These are phyloP conservation scores for Diarsia rubi DNA, from an alignment of 2,888 invertebrate genomes.

Conservation along the genomic window DNA sequence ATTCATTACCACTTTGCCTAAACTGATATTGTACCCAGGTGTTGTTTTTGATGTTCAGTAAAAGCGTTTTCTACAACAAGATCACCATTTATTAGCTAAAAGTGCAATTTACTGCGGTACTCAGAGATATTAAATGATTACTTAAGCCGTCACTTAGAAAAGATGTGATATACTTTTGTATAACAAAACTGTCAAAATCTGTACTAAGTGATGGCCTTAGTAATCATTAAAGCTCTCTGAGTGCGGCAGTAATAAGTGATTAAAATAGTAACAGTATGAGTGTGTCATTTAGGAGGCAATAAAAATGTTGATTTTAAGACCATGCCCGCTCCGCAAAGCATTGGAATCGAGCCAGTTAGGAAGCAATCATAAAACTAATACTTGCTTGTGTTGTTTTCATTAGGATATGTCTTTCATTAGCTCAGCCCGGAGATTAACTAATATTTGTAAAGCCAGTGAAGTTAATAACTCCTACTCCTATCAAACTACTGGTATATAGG, in stretches of 20 bases:
- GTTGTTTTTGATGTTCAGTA: background rate
- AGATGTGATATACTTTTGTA: too few relatives aligned
- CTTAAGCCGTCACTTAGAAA: too few relatives aligned
- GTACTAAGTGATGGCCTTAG: too few relatives aligned
- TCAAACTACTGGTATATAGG: too few relatives aligned
- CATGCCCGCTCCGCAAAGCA: constrained; percentile 37
- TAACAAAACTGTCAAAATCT: too few relatives aligned
- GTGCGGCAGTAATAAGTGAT: too few relatives aligned
- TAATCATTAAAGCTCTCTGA: too few relatives aligned
- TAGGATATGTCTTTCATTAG: constrained; percentile 31
- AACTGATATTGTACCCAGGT: background rate
- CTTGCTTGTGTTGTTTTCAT: constrained; percentile 59
- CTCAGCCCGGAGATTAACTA: constrained; percentile 4
- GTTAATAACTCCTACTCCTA: background rate
- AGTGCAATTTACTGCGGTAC: background rate
- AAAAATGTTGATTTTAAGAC: constrained; percentile 48
- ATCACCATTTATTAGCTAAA: background rate
- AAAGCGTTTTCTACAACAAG: background rate
- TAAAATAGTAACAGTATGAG: background rate
- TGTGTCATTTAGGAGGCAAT: background rate
- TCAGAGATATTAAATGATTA: too few relatives aligned
- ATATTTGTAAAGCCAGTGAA: constrained; percentile 5
- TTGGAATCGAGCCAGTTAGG: constrained; percentile 61
- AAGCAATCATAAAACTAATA: constrained; percentile 65
- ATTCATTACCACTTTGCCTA: background rate